Evolutionary conservation across 23 tunicate genomes (phyloP).

Genomic region (Phallusia fumigata): DNA sequence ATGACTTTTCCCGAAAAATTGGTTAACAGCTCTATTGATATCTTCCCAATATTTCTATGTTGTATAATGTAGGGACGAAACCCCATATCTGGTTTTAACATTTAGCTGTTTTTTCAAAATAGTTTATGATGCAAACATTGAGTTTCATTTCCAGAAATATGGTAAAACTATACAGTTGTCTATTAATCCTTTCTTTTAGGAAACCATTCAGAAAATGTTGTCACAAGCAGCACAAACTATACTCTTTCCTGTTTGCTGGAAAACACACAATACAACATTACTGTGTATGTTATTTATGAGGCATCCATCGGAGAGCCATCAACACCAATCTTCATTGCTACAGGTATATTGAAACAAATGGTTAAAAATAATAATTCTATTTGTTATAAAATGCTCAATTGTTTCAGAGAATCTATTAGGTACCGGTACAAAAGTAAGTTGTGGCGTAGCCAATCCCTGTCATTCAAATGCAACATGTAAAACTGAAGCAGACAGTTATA

Average conservation of each 20-base stretch:
- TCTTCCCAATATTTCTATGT: too few relatives aligned
- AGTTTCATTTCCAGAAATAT: too few relatives aligned
- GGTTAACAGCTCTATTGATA: too few relatives aligned
- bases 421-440: neutral
- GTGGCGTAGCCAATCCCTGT: neutral
- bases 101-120: too few relatives aligned
- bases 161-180: too few relatives aligned
- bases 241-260: neutral
- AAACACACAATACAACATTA: neutral
- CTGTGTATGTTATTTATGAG: neutral
- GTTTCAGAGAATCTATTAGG: neutral
- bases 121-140: too few relatives aligned
- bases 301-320: neutral
- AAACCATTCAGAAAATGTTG: neutral
- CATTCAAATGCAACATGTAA: neutral
- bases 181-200: neutral
- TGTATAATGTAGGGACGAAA: too few relatives aligned
- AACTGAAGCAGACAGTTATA: neutral
- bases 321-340: neutral
- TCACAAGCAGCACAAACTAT: neutral
- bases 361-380: neutral
- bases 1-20: too few relatives aligned
- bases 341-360: neutral
- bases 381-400: neutral
- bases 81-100: too few relatives aligned